Evolutionary conservation across 2,888 invertebrate species (phyloP).

Genomic region (Litoditis marina): DNA sequence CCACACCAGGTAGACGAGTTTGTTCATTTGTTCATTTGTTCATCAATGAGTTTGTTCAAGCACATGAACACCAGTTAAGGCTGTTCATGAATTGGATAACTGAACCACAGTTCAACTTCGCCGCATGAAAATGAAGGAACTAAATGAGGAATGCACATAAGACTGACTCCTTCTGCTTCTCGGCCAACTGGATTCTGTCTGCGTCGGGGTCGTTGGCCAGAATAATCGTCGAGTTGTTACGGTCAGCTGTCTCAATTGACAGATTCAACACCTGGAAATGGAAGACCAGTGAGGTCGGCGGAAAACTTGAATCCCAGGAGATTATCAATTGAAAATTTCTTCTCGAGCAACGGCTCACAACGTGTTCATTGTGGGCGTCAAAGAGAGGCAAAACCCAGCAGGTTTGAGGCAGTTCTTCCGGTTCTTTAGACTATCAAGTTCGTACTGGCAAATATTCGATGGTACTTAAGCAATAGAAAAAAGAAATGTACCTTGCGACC

Average conservation of each 20-base stretch:
- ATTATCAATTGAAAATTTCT: too few relatives aligned
- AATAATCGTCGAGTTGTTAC: conserved; percentile 73
- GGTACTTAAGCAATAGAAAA: neutral
- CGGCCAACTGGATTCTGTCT: conserved; percentile 88
- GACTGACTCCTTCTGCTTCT: conserved; percentile 72
- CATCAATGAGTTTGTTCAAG: too few relatives aligned
- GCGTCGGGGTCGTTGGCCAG: conserved; percentile 98
- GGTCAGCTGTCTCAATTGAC: conserved; percentile 76
- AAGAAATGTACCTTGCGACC: conserved; percentile 65
- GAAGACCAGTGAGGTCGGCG: too few relatives aligned
- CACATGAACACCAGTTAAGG: too few relatives aligned
- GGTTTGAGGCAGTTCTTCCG: too few relatives aligned
- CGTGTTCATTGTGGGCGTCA: too few relatives aligned
- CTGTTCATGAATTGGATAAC: too few relatives aligned
- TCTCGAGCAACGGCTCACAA: too few relatives aligned
- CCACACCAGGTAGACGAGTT: neutral
- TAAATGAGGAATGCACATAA: neutral
- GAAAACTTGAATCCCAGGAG: too few relatives aligned
- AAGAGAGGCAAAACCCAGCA: too few relatives aligned
- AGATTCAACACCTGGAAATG: conserved; percentile 68
- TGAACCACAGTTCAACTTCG: too few relatives aligned
- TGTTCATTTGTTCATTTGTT: neutral
- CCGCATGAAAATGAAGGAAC: too few relatives aligned
- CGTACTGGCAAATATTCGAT: neutral
- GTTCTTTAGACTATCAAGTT: conserved; percentile 6